Evolutionary conservation across 2,113 vertebrate species (phyloP), one percentile per base, ranked within the genome.

Genomic region (Progne subis): DNA sequence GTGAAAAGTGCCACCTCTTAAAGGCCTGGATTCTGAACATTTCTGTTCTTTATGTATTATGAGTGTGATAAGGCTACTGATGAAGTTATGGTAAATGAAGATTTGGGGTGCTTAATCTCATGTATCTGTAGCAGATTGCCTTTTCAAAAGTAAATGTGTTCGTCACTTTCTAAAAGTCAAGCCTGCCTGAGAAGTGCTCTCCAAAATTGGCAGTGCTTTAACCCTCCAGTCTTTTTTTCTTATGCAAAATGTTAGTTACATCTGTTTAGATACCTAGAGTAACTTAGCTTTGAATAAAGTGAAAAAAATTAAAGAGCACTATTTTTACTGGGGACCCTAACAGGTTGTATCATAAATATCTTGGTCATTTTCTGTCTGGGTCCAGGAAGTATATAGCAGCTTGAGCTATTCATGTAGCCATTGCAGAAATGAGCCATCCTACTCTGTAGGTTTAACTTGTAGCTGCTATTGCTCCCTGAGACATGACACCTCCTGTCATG

Each of bases 111-210:
- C 67, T 89, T 67, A 82, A 46, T 69, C 47, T 90, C 46, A 46
- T 53, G 59, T 61, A 71, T 90, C 88, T 96, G 65, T 72, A 75
- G 53, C 86, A 86, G n/a, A 57, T 85, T 96, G 87, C 50, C 71
- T 88, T 96, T 93, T 96, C 52, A 65, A 79, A 83, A 90, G 80
- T 82, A 37, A 86, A 88, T 60, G 76, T 1, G 0, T 93, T 96
- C 95, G 83, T 96, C 88, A 64, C 90, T 90, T 93, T 61, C 68
- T 93, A 94, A 96, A 97, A 96, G 93, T 95, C 93, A 96, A 96
- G 90, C 57, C 90, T 95, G 84, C 80, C 56, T 93, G 72, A 96
- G 92, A 95, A 95, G 94, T 94, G 92, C 94, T 97, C 96, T 96
- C 91, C 92, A 96, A 91, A 96, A 83, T 82, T 97, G 95, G 94